Base-by-base conservation (phyloP, 2,888 invertebrate genomes). In the Frankliniella intonsa region DNA sequence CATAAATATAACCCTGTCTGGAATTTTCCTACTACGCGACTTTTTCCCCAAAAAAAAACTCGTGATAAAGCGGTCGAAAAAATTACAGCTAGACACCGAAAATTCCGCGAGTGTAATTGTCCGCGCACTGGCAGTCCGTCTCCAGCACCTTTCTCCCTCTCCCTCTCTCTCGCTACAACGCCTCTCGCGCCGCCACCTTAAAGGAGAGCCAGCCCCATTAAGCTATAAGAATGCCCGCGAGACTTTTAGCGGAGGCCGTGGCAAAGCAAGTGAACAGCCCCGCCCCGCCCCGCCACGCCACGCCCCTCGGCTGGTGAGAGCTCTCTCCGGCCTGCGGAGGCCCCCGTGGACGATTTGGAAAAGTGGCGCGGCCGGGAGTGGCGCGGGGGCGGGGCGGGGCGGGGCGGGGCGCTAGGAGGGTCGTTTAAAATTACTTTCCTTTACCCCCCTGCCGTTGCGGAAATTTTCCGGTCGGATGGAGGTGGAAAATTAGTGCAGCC, bases 361-460 rank as follows among this genome's bases (percentile, higher is more conserved):
- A 38, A 2, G 55, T 10, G 55, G 14, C 55, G 55, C 5, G 55
- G 55, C 55, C 38, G 2, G 38, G 38, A 38, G n/a, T n/a, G 65
- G 55, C 7, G 55, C 3, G 7, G 62, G 62, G 62, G 7, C 17
- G 62, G 17, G 62, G 14, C 11, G 62, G 62, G 62, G 14, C 7
- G n/a, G 62, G 62, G 62, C 14, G 62, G 17, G 62, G 62, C 62
- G 62, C n/a, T 17, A n/a, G 62, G 7, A 12, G 22, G 11, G 25
- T 76, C 69, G 69, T 76, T 76, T 76, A 76, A 76, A 76, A 76
- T 76, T 76, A 76, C 69, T 76, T 76, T 76, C 25, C 69, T 25
- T 17, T 7, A n/a, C 62, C 19, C 55, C 14, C 55, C 19, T n/a
- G 62, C 62, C 62, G 62, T n/a, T n/a, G 69, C 9, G 69, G 69